Conservation (phyloP, 2,888 invertebrate species). For the Lycocerus yunnanus region DNA sequence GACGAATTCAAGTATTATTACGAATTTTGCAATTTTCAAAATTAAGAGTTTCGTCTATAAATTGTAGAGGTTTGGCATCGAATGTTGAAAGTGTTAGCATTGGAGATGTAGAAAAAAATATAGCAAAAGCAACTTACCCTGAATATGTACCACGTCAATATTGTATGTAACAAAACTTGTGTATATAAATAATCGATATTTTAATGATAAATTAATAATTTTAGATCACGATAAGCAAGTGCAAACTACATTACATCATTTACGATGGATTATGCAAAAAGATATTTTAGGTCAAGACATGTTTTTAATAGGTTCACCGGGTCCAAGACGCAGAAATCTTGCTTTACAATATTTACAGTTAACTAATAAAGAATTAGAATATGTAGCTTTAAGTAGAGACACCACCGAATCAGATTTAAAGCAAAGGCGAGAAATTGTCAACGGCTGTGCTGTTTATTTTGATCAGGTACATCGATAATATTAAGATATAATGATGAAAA, state of each 20-base stretch:
- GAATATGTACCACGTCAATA: slow-evolving; percentile 87
- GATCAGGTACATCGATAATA: slow-evolving; percentile 73
- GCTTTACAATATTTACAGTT: slow-evolving; percentile 89
- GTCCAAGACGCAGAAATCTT: slow-evolving; percentile 77
- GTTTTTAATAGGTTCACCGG: slow-evolving; percentile 91
- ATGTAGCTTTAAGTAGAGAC: slow-evolving; percentile 90
- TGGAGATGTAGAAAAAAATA: slow-evolving; percentile 71
- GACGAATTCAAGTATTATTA: slow-evolving; percentile 40
- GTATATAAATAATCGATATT: no score
- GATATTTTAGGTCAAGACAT: slow-evolving; percentile 92
- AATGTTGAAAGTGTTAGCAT: slow-evolving; percentile 68
- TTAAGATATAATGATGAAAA: slow-evolving; percentile 8
- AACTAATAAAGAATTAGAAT: slow-evolving; percentile 88
- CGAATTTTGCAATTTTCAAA: slow-evolving; percentile 41
- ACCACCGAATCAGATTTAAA: slow-evolving; percentile 97
- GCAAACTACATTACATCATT: slow-evolving; percentile 77
- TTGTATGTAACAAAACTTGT: slow-evolving; percentile 61
- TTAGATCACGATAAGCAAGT: slow-evolving; percentile 64
- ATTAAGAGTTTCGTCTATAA: slow-evolving; percentile 35
- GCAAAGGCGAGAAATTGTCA: slow-evolving; percentile 88
- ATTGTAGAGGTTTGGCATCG: slow-evolving; percentile 50
- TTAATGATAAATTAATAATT: neutral
- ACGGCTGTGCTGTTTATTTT: slow-evolving; percentile 87
- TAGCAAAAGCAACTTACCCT: slow-evolving; percentile 67
- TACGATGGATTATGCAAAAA: slow-evolving; percentile 97